Percentiles rank a stretch among this genome's conserved stretches.
Evolutionary conservation across 2,888 invertebrate species (phyloP).

Genomic region (Cantharis flavilabris): DNA sequence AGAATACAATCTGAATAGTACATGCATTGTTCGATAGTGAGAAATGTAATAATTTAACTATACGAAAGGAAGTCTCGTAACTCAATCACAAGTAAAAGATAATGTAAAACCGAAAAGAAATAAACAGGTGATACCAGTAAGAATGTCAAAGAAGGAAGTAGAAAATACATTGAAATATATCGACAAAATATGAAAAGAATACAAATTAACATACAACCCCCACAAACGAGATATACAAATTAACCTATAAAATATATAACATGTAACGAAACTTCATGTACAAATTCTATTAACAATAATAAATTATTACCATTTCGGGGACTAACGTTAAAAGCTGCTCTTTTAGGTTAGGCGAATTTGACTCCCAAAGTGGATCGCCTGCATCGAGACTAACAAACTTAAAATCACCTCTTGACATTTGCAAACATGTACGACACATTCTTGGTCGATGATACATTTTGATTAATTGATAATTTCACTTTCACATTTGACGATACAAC

Average conservation of each 20-base stretch:
- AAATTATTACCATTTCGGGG: constrained; percentile 26
- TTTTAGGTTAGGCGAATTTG: constrained; percentile 30
- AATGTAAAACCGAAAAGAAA: background rate
- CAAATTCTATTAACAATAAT: background rate
- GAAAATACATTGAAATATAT: background rate
- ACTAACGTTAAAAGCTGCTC: constrained; percentile 17
- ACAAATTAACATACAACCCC: background rate
- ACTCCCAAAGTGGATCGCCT: constrained; percentile 25
- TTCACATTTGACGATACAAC: background rate
- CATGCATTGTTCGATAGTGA: background rate
- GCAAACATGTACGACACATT: constrained; percentile 27
- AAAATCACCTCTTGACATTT: constrained; percentile 28
- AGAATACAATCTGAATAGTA: background rate
- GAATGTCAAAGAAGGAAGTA: background rate
- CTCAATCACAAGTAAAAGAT: background rate
- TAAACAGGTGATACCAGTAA: background rate
- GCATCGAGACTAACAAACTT: constrained; percentile 26
- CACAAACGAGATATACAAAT: background rate
- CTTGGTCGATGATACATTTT: constrained; percentile 25
- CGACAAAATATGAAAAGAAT: background rate
- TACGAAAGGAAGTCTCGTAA: background rate
- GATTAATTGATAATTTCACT: constrained; percentile 10
- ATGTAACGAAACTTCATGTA: background rate
- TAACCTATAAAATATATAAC: background rate
- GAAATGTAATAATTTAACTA: background rate